Conservation (phyloP, 2,888 invertebrate species). For the Drosophila phalerata region DNA sequence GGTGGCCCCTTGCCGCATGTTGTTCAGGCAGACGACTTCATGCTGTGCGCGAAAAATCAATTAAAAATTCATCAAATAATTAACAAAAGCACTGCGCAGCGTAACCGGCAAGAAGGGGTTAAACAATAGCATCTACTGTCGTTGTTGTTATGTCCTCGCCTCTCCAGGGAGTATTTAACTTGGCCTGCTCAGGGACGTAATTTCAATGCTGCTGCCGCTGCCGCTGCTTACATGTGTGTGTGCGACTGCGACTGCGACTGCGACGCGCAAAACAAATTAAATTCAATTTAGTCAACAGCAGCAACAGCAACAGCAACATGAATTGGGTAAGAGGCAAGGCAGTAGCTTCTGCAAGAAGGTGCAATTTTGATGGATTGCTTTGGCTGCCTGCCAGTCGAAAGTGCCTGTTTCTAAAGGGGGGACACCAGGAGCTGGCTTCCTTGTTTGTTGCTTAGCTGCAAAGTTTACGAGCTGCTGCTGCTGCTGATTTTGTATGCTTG, state of each 20-base stretch:
- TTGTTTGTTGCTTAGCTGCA: constrained; percentile 79
- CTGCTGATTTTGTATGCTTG: constrained; percentile 56
- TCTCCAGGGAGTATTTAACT: constrained; percentile 78
- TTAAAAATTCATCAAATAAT: constrained; percentile 84
- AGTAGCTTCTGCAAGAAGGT: constrained; percentile 77
- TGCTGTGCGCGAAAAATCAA: constrained; percentile 82
- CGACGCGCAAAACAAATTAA: constrained; percentile 82
- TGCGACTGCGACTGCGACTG: constrained; percentile 63
- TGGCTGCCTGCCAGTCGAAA: constrained; percentile 62
- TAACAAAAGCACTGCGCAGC: constrained; percentile 78
- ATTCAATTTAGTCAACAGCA: constrained; percentile 82
- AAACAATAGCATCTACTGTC: constrained; percentile 66
- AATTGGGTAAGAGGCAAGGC: neutral
- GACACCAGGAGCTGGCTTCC: constrained; percentile 44
- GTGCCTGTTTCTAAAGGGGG: constrained; percentile 41
- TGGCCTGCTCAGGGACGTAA: constrained; percentile 65
- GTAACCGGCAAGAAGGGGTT: constrained; percentile 66
- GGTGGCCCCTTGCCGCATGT: constrained; percentile 3
- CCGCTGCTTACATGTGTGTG: constrained; percentile 26
- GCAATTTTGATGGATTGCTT: constrained; percentile 85
- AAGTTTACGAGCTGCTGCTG: constrained; percentile 64
- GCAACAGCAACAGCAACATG: constrained; percentile 26
- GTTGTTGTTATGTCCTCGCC: constrained; percentile 31
- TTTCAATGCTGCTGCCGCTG: constrained; percentile 46
- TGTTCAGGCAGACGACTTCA: constrained; percentile 39